These are phyloP conservation scores for Trichonephila inaurata DNA, from an alignment of 1,140 invertebrate genomes.

Conservation along the genomic window DNA sequence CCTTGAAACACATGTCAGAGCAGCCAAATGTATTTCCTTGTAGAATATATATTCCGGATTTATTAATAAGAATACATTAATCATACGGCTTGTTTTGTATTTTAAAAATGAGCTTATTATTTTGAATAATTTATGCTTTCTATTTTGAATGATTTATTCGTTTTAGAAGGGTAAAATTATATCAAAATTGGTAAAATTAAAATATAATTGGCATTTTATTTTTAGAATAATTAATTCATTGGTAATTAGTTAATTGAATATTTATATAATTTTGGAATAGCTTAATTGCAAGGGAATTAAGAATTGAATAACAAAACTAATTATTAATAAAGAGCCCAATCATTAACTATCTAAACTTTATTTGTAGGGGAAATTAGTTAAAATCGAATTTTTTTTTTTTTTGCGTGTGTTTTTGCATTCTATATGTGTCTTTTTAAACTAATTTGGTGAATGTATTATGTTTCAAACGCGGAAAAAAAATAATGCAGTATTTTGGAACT, in stretches of 20 bases:
- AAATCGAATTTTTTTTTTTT: neutral
- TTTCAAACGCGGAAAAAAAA: too few species aligned
- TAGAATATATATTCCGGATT: neutral
- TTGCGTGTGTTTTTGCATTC: neutral
- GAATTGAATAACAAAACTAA: neutral
- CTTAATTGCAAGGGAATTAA: neutral
- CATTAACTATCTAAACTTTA: neutral
- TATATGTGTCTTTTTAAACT: too few species aligned
- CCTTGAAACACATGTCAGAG: neutral
- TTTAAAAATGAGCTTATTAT: neutral
- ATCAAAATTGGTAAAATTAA: neutral
- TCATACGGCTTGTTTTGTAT: neutral
- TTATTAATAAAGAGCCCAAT: neutral
- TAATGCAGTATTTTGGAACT: too few species aligned
- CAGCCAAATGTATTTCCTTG: neutral
- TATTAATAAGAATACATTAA: slow-evolving; percentile 19
- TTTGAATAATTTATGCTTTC: neutral
- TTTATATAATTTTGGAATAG: neutral
- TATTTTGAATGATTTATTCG: neutral
- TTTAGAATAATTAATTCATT: neutral
- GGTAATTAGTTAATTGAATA: neutral
- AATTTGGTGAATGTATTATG: too few species aligned
- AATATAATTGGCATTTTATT: neutral
- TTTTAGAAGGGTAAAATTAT: neutral
- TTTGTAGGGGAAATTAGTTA: too few species aligned